Percentiles rank a stretch among this genome's conserved stretches.
These are phyloP conservation scores for Ivindomyrus marchei DNA, from an alignment of 2,113 vertebrate genomes.

Conservation along the genomic window DNA sequence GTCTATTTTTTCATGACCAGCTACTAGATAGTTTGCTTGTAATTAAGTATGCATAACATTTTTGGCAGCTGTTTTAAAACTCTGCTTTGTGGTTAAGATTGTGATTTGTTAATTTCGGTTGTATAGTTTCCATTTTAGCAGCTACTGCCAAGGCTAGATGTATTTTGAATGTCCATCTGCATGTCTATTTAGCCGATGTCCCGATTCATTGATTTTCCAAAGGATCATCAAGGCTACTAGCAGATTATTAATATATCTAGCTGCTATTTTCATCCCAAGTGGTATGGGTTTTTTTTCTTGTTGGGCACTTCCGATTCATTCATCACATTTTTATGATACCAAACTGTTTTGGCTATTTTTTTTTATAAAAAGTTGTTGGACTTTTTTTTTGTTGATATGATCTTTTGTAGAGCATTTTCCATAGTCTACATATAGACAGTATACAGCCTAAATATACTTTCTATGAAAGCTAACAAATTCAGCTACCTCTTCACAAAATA, in stretches of 20 bases:
- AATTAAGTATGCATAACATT: background rate
- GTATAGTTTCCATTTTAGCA: background rate
- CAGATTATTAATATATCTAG: background rate
- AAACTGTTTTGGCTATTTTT: background rate
- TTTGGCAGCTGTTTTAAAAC: background rate
- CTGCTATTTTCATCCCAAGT: background rate
- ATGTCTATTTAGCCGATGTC: background rate
- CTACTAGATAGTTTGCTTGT: background rate
- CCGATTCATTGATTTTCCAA: background rate
- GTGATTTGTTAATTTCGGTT: background rate
- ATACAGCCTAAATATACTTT: background rate
- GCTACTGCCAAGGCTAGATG: background rate
- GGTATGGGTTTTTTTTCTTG: background rate
- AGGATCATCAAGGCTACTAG: background rate
- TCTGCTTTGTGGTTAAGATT: background rate
- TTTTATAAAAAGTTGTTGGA: background rate
- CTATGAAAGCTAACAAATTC: background rate
- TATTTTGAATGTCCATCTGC: background rate
- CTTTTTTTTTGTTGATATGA: background rate
- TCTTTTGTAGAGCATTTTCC: background rate
- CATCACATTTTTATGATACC: background rate
- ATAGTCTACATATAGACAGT: background rate
- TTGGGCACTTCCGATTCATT: background rate
- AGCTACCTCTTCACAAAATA: background rate
- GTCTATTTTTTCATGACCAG: background rate